Base-by-base conservation (phyloP, 2,113 vertebrate species). In the Grallaria varia region DNA sequence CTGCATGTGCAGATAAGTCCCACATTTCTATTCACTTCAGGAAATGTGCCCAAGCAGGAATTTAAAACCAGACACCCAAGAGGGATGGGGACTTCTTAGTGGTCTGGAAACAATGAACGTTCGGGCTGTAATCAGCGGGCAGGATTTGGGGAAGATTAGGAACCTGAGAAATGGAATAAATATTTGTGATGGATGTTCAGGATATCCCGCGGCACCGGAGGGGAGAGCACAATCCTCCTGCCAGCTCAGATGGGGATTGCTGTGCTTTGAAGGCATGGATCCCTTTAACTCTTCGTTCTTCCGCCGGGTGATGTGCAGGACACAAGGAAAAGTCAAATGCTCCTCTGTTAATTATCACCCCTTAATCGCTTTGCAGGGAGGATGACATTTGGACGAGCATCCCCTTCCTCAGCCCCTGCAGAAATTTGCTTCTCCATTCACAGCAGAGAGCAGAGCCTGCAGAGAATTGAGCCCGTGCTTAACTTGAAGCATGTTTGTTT, bases 1-100 rank as follows among this genome's bases (percentile, higher is more conserved):
- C 33, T 40, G 55, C 60, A 49, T 73, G 82, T 77, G 60, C 84
- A 74, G 90, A 73, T 95, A 93, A 87, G 84, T 89, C 82, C 18
- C 67, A 31, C 79, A 75, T 88, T 93, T 90, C 91, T 83, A 55
- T 90, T 90, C 90, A 69, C 82, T 91, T 93, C 85, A 95, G 86
- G 85, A 84, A 88, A 74, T 3, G 72, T 77, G 85, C 79, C 44
- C 39, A 47, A 71, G 75, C 59, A 80, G 83, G 82, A 90, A 55
- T 93, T 93, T 88, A 63, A 90, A 93, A 90, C 33, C 78, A 87
- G 85, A 80, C 75, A 93, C 39, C 75, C 75, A 52, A 33, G 92
- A 94, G 85, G 67, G 79, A n/a, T 19, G 68, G 86, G 79, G 63
- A 50, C 75, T 66, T 80, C 50, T 68, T 11, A 67, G 89, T 0